Base-by-base conservation (phyloP, 2,888 invertebrate species). In the Eurytoma californica region DNA sequence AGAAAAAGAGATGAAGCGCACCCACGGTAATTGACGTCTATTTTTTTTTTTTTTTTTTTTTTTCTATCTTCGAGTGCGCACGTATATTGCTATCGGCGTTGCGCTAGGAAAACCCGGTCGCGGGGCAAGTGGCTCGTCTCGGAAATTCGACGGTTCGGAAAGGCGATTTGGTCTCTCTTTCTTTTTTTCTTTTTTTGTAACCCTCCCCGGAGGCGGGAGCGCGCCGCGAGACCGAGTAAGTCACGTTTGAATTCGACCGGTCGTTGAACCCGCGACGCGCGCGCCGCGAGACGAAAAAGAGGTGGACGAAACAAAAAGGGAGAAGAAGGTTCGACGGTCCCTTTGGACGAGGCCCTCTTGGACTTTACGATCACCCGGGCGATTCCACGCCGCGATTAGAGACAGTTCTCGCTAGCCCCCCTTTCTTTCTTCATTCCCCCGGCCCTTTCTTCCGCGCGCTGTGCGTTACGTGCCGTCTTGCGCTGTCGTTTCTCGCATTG, bases 171-270 rank as follows among this genome's bases (percentile, higher is more conserved):
- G 9, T 24, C 24, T 1, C 2, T 24, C 24, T 2, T 24, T 24
- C 24, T 9, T 39, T 30, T 3, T 39, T 39, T 39, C 2, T 2
- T 9, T 39, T 30, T 3, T 39, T 39, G 5, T 39, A 9, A 39
- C 39, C 39, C 39, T 39, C 9, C 9, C 7, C 9, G 39, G 39
- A 39, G 39, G 39, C 39, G 39, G 9, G 39, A 1, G 39, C 61
- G 47, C 20, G 18, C 47, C n/a, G 39, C 58, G 28, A 30, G 14
- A 57, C 57, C 30, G 60, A 75, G 76, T 24, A 61, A 72, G 80
- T 80, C 72, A 80, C 76, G 80, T 80, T 80, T 80, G 76, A 76
- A 75, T 80, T 76, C 76, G 80, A 80, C 80, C 76, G 80, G 80
- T 77, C 80, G 70, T 80, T 80, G 74, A 80, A 77, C 80, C 49